Percentiles rank a stretch among this genome's conserved stretches.
Conservation (phyloP, 2,888 invertebrate genomes). For the Selenia dentaria region DNA sequence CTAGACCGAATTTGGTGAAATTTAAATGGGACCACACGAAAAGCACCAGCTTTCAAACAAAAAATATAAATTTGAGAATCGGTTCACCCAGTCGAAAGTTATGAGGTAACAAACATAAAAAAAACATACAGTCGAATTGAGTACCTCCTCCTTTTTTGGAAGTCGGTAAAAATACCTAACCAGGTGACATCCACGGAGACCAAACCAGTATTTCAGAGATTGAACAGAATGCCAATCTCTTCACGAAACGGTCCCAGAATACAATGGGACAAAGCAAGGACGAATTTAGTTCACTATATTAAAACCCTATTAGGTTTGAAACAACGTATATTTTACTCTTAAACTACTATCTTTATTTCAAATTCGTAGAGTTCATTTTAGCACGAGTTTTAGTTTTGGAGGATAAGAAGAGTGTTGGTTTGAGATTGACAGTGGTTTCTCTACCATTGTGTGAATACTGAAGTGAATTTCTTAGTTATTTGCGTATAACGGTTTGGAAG, state of each 20-base stretch:
- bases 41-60: too few species aligned
- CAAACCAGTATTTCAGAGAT: conserved; percentile 53
- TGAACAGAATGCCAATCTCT: conserved; percentile 62
- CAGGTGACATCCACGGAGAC: conserved; percentile 48
- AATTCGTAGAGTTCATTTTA: conserved; percentile 15
- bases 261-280: conserved; percentile 81
- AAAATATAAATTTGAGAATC: too few species aligned
- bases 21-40: too few species aligned
- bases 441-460: conserved; percentile 29
- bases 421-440: conserved; percentile 25
- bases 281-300: conserved; percentile 75
- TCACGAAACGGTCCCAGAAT: conserved; percentile 57
- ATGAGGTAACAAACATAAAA: too few species aligned
- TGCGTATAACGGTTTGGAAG: conserved; percentile 47
- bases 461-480: conserved; percentile 45
- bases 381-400: conserved; percentile 4
- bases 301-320: conserved; percentile 66
- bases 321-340: conserved; percentile 13
- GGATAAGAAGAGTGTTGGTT: conserved; percentile 24
- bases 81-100: too few species aligned
- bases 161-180: too few species aligned
- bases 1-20: too few species aligned
- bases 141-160: too few species aligned
- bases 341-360: conserved; percentile 3
- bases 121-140: too few species aligned